Evolutionary conservation across 1,140 invertebrate genomes (phyloP).

Genomic region (Lycorma delicatula): DNA sequence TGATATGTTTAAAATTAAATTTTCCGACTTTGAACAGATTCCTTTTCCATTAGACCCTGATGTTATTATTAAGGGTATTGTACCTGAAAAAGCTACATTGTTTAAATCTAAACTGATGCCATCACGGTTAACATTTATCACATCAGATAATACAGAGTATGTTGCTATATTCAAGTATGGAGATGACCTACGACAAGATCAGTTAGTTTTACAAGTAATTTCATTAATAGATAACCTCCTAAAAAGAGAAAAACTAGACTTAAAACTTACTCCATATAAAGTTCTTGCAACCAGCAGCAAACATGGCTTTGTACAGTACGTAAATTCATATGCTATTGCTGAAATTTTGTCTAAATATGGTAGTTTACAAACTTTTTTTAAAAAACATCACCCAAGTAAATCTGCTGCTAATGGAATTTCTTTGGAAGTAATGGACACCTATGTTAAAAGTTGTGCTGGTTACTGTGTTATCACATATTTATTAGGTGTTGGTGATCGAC

Average conservation of each 20-base stretch:
- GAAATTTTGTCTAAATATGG: conserved; percentile 83
- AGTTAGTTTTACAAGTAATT: conserved; percentile 95
- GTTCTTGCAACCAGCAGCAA: neutral
- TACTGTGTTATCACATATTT: conserved; percentile 8
- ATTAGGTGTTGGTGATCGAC: neutral
- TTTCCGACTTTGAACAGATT: conserved; percentile 83
- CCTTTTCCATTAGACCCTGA: conserved; percentile 91
- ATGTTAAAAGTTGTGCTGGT: conserved; percentile 1
- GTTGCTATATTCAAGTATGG: conserved; percentile 98
- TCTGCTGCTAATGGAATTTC: conserved; percentile 82
- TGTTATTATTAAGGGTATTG: conserved; percentile 81
- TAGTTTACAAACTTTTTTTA: conserved; percentile 83
- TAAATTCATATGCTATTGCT: conserved; percentile 89
- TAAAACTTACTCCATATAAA: neutral
- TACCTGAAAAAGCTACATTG: conserved; percentile 78
- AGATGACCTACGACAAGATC: conserved; percentile 97
- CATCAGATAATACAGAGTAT: conserved; percentile 75
- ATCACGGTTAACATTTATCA: conserved; percentile 89
- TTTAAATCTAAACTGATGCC: conserved; percentile 98
- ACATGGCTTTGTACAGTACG: conserved; percentile 45
- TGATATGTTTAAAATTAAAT: conserved; percentile 74
- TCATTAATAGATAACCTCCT: conserved; percentile 61
- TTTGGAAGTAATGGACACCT: conserved; percentile 50
- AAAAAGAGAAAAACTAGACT: conserved; percentile 3
- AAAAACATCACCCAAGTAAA: conserved; percentile 81